Conservation (phyloP, 2,888 invertebrate genomes). For the Drosophila falleni region DNA sequence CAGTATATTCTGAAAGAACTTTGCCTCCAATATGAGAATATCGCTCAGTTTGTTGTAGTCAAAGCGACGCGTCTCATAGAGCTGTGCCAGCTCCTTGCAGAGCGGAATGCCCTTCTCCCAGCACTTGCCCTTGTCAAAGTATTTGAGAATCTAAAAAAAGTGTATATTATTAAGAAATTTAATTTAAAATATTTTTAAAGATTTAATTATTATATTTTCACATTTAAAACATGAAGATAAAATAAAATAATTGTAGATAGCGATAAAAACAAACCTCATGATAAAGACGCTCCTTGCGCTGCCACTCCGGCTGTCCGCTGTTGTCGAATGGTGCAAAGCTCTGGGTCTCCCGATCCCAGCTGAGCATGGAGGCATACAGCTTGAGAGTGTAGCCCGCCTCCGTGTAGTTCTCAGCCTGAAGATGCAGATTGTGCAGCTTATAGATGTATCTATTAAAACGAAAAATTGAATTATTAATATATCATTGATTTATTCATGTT, state of each 20-base stretch:
- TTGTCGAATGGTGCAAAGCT: constrained; percentile 88
- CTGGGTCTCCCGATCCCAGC: constrained; percentile 90
- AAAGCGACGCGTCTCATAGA: constrained; percentile 94
- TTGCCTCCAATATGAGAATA: constrained; percentile 93
- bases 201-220: too few relatives aligned
- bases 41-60: constrained; percentile 95
- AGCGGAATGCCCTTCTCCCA: constrained; percentile 98
- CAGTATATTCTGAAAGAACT: constrained; percentile 96
- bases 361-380: constrained; percentile 95
- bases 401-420: constrained; percentile 95
- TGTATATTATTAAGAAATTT: too few relatives aligned
- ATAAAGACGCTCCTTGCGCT: constrained; percentile 95
- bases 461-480: background rate
- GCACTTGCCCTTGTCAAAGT: constrained; percentile 97
- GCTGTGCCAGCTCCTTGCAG: constrained; percentile 93
- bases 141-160: constrained; percentile 90
- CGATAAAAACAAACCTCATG: constrained; percentile 86
- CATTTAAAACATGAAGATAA: too few relatives aligned
- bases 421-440: constrained; percentile 96
- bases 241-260: too few relatives aligned
- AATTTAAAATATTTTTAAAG: too few relatives aligned
- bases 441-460: constrained; percentile 91
- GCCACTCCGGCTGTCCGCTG: constrained; percentile 93
- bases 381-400: constrained; percentile 98
- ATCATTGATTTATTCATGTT: background rate